A percentile compares a stretch with the other conserved stretches of the same genome.
Conservation (phyloP, 2,113 vertebrate genomes). For the Tragelaphus imberbis region DNA sequence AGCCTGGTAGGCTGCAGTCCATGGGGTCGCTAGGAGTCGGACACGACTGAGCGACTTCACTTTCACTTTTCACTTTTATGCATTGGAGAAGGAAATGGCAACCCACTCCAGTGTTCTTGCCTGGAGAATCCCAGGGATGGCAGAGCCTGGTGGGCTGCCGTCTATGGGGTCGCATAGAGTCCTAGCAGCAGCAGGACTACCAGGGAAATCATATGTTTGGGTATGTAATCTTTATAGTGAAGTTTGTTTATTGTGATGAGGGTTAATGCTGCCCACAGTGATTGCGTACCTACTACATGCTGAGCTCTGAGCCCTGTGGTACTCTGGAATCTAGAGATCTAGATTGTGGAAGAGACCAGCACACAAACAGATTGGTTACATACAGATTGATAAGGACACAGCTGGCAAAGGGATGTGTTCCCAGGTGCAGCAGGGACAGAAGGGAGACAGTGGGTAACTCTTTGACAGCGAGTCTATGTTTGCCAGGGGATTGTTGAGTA, state of each 20-base stretch:
- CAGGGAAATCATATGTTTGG: neutral
- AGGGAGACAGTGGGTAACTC: neutral
- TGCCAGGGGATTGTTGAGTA: neutral
- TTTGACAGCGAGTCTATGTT: neutral
- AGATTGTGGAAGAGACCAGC: neutral
- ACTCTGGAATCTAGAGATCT: neutral
- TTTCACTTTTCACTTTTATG: too few relatives aligned
- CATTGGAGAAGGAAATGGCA: too few relatives aligned
- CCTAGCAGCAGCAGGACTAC: neutral
- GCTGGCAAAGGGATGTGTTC: neutral
- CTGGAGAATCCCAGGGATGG: too few relatives aligned
- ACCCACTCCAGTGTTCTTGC: too few relatives aligned
- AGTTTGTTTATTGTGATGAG: neutral
- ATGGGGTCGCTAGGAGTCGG: too few relatives aligned
- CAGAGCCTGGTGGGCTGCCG: accelerated
- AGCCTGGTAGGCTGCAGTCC: too few relatives aligned
- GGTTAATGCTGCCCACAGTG: neutral
- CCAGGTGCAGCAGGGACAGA: neutral
- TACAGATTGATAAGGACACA: neutral
- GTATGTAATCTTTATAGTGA: neutral
- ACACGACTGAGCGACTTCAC: too few relatives aligned
- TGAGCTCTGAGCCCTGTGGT: neutral
- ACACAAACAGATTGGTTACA: neutral
- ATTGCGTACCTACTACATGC: neutral
- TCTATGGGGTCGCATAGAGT: too few relatives aligned